Percentiles rank a stretch among this genome's conserved stretches.
phyloP scores from a whole-genome alignment of 2,113 vertebrate species.

The Chrysochloris asiatica region DNA sequence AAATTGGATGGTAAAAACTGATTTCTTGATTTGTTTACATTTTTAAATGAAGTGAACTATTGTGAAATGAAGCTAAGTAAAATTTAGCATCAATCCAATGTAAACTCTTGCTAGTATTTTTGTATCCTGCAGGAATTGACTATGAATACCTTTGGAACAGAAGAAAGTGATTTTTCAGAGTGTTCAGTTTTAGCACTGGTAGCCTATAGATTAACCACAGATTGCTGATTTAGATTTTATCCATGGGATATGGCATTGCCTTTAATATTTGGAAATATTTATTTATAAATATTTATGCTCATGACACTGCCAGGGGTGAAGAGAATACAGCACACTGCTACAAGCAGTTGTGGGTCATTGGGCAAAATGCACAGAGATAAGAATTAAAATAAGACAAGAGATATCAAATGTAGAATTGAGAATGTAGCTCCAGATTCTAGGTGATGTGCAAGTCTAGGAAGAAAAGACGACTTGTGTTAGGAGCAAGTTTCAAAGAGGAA shows the following conservation, averaged over 20 bases:
- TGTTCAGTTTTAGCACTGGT: neutral
- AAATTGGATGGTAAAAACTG: neutral
- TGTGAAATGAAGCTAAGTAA: neutral
- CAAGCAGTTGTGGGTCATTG: neutral
- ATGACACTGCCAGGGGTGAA: neutral
- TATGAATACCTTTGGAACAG: slow-evolving; percentile 49
- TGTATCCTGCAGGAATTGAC: neutral
- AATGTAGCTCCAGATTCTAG: neutral
- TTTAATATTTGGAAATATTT: neutral
- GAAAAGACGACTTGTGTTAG: neutral
- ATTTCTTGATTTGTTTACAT: no score
- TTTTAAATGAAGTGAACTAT: no score
- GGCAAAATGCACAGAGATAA: neutral
- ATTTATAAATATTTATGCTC: neutral
- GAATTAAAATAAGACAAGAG: neutral
- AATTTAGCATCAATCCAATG: neutral
- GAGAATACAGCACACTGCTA: neutral
- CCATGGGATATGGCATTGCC: neutral
- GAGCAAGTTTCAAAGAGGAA: neutral
- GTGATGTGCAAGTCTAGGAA: neutral
- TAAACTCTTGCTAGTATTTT: neutral
- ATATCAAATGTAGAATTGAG: neutral
- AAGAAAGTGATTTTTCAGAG: neutral
- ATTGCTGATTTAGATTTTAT: neutral
- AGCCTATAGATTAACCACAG: neutral